Base-by-base conservation (phyloP, 2,888 invertebrate species). In the Lysandra bellargus region DNA sequence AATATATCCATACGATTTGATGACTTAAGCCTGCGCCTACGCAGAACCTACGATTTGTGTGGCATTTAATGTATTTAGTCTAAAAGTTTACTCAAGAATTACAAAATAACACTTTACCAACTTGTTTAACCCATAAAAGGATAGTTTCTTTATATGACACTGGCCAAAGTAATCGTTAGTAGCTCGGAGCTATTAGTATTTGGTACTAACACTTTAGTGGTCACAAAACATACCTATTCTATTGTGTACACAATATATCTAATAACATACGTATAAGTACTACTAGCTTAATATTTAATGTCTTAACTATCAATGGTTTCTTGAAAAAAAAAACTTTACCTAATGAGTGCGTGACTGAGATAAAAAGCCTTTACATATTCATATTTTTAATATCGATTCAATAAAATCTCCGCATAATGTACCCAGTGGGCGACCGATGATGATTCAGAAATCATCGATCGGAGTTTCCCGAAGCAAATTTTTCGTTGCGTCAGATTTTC, bases 371-470 rank as follows among this genome's bases (percentile, higher is more conserved):
- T 30, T 53, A 30, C 4, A 75, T 75, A 75, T 53, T 75, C 53
- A 75, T 75, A 53, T 4, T 53, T 53, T 4, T 17, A 23, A 76
- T 76, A 76, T 76, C 2, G 49, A 57, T 76, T 57, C 5, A 4
- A 57, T 57, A 57, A 76, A 57, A 76, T 57, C 33, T 75, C 30
- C 44, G 60, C 64, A 64, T 75, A 61, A 75, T 44, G 60, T 75
- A 23, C n/a, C 37, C 75, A 75, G 79, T 79, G 79, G 79, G 79
- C 74, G 79, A 75, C 14, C 61, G 30, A 7, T 57, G 61, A 79
- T 81, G 80, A 81, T 77, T 79, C 80, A 80, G 77, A 77, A 81
- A 79, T 79, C 77, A 72, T 74, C 78, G 80, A 80, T 78, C 76
- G 79, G 80, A 79, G 80, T 81, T 82, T 80, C 79, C 80, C 80